Evolutionary conservation across 1,140 invertebrate genomes (phyloP).

Genomic region (Leptopilina clavipes): DNA sequence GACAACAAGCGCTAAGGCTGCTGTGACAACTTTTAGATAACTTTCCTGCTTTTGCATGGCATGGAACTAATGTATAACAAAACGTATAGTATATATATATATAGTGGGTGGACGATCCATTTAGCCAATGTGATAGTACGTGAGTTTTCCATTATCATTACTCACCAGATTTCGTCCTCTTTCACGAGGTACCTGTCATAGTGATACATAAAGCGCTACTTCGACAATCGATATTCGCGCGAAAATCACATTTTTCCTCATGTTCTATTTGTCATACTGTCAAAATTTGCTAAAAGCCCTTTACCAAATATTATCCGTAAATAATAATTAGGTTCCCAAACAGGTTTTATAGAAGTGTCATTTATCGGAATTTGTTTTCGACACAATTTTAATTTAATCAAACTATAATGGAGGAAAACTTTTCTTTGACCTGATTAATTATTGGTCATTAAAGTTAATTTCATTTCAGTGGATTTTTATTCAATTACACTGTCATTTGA

Average conservation of each 20-base stretch:
- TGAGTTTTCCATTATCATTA: conserved; percentile 32
- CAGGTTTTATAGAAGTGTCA: neutral
- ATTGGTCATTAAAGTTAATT: too few species aligned
- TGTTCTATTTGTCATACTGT: neutral
- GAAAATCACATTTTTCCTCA: conserved; percentile 7
- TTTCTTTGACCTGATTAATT: too few species aligned
- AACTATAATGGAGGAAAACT: too few species aligned
- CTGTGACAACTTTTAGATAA: conserved; percentile 41
- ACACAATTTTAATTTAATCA: too few species aligned
- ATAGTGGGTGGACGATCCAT: neutral
- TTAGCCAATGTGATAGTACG: conserved; percentile 9
- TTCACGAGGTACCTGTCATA: neutral
- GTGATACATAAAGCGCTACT: conserved; percentile 29
- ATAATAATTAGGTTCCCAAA: neutral
- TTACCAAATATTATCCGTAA: neutral
- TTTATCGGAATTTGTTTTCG: too few species aligned
- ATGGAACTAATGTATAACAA: neutral
- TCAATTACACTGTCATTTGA: too few species aligned
- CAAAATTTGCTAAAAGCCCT: neutral
- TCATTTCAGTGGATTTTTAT: too few species aligned
- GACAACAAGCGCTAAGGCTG: conserved; percentile 43
- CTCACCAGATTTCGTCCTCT: conserved; percentile 22
- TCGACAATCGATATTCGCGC: neutral
- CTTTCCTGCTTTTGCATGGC: conserved; percentile 38
- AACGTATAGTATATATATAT: neutral